Percentiles rank a stretch among this genome's conserved stretches.
These are phyloP conservation scores for Crypturellus tataupa DNA, from an alignment of 2,797 vertebrate genomes.

Conservation along the genomic window DNA sequence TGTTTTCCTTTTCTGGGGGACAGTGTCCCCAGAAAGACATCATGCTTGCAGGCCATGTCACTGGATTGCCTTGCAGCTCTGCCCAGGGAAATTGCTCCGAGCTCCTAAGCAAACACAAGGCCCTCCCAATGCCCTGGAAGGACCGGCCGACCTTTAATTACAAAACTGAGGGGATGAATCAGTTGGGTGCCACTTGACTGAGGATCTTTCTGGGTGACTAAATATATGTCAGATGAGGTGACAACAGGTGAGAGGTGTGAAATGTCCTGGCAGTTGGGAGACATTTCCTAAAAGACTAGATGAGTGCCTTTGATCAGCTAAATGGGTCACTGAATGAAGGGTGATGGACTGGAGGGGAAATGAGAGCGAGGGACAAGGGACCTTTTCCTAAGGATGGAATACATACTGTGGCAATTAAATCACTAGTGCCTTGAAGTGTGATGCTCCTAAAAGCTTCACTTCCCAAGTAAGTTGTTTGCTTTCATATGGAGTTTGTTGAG, in stretches of 20 bases:
- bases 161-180: not conserved
- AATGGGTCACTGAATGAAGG: conserved; percentile 11
- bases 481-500: not conserved
- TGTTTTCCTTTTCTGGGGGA: not conserved
- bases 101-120: not conserved
- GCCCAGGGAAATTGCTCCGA: not conserved
- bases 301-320: not conserved
- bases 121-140: not conserved
- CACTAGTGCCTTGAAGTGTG: not conserved
- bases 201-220: conserved; percentile 19
- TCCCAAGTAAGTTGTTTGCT: not conserved
- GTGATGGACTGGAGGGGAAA: not conserved
- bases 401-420: not conserved
- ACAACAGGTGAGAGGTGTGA: conserved; percentile 10
- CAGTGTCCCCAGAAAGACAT: not conserved
- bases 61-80: not conserved
- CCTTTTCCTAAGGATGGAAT: not conserved
- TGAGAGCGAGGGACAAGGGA: not conserved
- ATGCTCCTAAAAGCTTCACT: not conserved
- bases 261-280: not conserved
- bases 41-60: not conserved
- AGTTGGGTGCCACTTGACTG: conserved; percentile 4
- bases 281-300: not conserved
- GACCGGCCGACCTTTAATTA: conserved; percentile 23
- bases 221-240: not conserved